These are phyloP conservation scores for Phengaris arion DNA, from an alignment of 2,888 invertebrate species.

Conservation along the genomic window DNA sequence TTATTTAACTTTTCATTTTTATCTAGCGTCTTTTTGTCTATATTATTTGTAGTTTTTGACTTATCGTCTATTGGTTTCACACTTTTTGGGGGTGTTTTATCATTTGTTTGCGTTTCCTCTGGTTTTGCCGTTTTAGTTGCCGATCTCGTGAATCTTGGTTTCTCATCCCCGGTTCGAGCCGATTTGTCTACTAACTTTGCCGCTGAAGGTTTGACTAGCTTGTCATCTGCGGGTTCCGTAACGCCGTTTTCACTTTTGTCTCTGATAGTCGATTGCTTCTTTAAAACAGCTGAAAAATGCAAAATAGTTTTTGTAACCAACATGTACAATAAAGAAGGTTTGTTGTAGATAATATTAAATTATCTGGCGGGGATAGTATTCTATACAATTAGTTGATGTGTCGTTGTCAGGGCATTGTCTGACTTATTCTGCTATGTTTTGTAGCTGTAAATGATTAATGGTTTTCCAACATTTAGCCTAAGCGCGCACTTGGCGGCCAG, in stretches of 20 bases:
- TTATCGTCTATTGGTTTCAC: slow-evolving; percentile 71
- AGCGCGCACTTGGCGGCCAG: too few species aligned
- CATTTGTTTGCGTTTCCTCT: slow-evolving; percentile 49
- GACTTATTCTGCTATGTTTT: too few species aligned
- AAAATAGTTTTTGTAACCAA: neutral
- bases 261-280: slow-evolving; percentile 70
- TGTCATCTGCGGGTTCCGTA: slow-evolving; percentile 61
- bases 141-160: slow-evolving; percentile 62
- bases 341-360: too few species aligned
- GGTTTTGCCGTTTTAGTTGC: slow-evolving; percentile 50
- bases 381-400: too few species aligned
- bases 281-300: slow-evolving; percentile 62
- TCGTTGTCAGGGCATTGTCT: too few species aligned
- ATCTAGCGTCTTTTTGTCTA: slow-evolving; percentile 59
- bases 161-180: slow-evolving; percentile 57
- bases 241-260: slow-evolving; percentile 68
- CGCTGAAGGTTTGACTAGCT: slow-evolving; percentile 66
- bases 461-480: too few species aligned
- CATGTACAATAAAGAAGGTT: neutral
- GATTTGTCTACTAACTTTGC: slow-evolving; percentile 63
- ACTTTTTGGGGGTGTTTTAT: slow-evolving; percentile 58
- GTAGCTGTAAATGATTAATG: too few species aligned
- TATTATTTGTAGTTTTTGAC: slow-evolving; percentile 65
- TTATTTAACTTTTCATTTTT: slow-evolving; percentile 46
- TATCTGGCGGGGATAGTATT: too few species aligned